Percentiles rank a stretch among this genome's conserved stretches.
Conservation (phyloP, 2,113 vertebrate species). For the Dissostichus mawsoni region DNA sequence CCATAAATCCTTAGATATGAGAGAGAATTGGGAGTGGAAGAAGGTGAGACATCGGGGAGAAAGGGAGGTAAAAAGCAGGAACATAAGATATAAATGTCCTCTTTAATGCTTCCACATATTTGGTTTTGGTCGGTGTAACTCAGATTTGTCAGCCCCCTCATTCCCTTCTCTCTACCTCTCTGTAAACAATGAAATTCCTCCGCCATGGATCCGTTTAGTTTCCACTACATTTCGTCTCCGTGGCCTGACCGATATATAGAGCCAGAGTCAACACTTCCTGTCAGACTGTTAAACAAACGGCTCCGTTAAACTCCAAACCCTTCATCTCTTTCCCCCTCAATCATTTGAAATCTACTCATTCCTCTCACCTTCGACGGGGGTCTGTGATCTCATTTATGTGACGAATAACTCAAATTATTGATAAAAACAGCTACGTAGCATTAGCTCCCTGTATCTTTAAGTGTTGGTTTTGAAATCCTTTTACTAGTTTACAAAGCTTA, state of each 20-base stretch:
- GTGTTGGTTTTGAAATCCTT: too few species aligned
- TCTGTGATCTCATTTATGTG: background rate
- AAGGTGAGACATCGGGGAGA: background rate
- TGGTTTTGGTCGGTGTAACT: background rate
- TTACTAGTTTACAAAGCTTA: too few species aligned
- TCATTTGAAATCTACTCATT: slow-evolving; percentile 2
- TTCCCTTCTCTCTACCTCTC: slow-evolving; percentile 28
- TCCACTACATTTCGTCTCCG: slow-evolving; percentile 35
- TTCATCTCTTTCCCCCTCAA: background rate
- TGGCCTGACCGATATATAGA: slow-evolving; percentile 22
- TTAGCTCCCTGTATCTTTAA: too few species aligned
- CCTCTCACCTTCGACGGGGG: background rate
- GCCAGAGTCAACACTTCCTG: slow-evolving; percentile 45
- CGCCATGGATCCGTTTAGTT: slow-evolving; percentile 36
- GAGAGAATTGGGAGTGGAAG: background rate
- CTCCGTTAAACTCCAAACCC: background rate
- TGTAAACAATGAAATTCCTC: slow-evolving; percentile 50
- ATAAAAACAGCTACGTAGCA: too few species aligned
- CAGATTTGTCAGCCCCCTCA: slow-evolving; percentile 7
- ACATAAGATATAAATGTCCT: background rate
- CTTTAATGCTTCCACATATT: slow-evolving; percentile 18
- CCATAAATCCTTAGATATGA: slow-evolving; percentile 28
- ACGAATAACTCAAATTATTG: background rate
- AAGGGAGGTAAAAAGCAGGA: background rate
- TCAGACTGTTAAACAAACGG: slow-evolving; percentile 45